Conservation (phyloP, 2,797 vertebrate genomes). For the Sebastolobus altivelis region DNA sequence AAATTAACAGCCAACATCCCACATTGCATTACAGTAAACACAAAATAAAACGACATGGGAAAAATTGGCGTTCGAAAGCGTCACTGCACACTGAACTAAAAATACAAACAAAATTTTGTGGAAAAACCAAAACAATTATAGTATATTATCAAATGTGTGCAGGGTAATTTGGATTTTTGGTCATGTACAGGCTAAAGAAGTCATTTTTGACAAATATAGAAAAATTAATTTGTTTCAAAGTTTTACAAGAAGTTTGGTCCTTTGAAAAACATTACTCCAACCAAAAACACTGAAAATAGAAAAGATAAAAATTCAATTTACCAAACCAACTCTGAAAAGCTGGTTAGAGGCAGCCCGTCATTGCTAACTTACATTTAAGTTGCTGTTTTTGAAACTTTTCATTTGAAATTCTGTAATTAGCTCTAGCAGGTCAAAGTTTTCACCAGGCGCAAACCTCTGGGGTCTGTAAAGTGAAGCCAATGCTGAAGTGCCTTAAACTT, state of each 20-base stretch:
- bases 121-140: not conserved
- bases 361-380: not conserved
- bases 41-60: not conserved
- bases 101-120: not conserved
- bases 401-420: not conserved
- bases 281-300: not conserved
- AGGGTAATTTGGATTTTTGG: not conserved
- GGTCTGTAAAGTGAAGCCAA: too few relatives aligned
- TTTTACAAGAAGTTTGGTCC: not conserved
- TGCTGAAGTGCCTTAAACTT: too few relatives aligned
- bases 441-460: too few relatives aligned
- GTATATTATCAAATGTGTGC: not conserved
- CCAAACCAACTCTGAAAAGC: not conserved
- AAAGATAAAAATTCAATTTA: not conserved
- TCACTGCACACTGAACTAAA: not conserved
- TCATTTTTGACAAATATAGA: not conserved
- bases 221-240: not conserved
- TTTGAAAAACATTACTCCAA: not conserved
- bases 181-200: not conserved
- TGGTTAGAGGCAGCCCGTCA: not conserved
- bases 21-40: not conserved
- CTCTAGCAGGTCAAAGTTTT: not conserved
- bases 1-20: constrained; percentile 7
- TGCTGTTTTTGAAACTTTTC: not conserved
- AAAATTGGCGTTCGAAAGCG: not conserved